Conservation (phyloP, 2,113 vertebrate genomes). For the Mesoclemmys tuberculata region DNA sequence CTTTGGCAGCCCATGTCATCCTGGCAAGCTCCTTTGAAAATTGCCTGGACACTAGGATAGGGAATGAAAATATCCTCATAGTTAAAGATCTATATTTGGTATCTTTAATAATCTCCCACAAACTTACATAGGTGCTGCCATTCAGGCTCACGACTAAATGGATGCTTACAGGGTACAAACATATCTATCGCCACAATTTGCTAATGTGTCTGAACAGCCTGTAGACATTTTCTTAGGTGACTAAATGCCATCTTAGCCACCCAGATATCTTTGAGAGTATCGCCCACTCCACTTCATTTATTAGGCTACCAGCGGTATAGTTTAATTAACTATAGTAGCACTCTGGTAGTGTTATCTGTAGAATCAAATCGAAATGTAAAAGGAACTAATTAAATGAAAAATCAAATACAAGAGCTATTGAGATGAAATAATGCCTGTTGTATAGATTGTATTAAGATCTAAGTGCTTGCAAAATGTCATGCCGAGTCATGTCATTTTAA, state of each 20-base stretch:
- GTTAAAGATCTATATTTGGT: not conserved
- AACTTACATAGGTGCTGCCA: not conserved
- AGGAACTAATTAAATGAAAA: not conserved
- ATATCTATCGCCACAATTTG: not conserved
- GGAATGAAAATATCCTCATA: not conserved
- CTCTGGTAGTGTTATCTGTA: not conserved
- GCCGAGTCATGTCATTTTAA: not conserved
- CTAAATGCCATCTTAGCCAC: not conserved
- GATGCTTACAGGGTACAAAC: fast-evolving
- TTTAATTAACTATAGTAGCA: not conserved
- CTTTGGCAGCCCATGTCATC: not conserved
- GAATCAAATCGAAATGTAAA: not conserved
- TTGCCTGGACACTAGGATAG: not conserved
- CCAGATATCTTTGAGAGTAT: not conserved
- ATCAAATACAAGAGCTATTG: not conserved
- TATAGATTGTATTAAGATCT: not conserved
- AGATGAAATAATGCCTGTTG: not conserved
- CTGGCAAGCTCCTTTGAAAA: not conserved
- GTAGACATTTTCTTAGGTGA: not conserved
- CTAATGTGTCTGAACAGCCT: not conserved
- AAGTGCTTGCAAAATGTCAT: not conserved
- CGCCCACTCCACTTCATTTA: not conserved
- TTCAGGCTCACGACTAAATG: not conserved
- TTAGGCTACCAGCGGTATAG: not conserved
- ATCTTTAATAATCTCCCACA: not conserved